Evolutionary conservation across 2,113 vertebrate species (phyloP), one percentile per base, ranked within the genome.

Genomic region (Pluvialis apricaria): DNA sequence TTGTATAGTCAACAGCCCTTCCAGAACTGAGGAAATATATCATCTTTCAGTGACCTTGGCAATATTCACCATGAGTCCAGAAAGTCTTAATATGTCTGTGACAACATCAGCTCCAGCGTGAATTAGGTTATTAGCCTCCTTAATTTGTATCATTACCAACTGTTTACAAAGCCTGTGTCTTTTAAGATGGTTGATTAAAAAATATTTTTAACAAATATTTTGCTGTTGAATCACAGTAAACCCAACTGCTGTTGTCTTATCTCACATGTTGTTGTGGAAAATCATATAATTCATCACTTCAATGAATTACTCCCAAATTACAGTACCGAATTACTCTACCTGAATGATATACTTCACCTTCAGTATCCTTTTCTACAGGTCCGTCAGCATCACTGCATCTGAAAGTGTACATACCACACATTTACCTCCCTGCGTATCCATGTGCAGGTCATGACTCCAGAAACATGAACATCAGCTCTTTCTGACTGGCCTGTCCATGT

Each of bases 91-190:
- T 91, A 47, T 45, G 34, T n/a, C 49, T 86, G 25, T 87, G 83
- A 76, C 78, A 86, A 79, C 49, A 69, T 85, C 64, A 84, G 51
- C 69, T 64, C 61, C 73, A 78, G 21, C 2, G 2, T 75, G 69
- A 84, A 91, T 76, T 91, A 84, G 57, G 61, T 95, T 94, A 92
- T 94, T 91, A 92, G 29, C 15, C 44, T 94, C 65, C 69, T 65
- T 84, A 82, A 88, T 94, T 91, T 86, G 36, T 86, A 66, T 68
- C 62, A 87, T 92, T 92, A 82, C 34, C 66, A 94, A 47, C 31
- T 69, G 80, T 81, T 93, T 89, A 71, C 31, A 95, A 93, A 86
- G 34, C 24, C 64, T 61, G 11, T 64, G 51, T 73, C 66, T 94
- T 92, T 91, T 65, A 92, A 89, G 32, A 76, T 31, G 9, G 51